A percentile compares a stretch with the other conserved stretches of the same genome.
Conservation (phyloP, 2,113 vertebrate genomes). For the Brachyistius frenatus region DNA sequence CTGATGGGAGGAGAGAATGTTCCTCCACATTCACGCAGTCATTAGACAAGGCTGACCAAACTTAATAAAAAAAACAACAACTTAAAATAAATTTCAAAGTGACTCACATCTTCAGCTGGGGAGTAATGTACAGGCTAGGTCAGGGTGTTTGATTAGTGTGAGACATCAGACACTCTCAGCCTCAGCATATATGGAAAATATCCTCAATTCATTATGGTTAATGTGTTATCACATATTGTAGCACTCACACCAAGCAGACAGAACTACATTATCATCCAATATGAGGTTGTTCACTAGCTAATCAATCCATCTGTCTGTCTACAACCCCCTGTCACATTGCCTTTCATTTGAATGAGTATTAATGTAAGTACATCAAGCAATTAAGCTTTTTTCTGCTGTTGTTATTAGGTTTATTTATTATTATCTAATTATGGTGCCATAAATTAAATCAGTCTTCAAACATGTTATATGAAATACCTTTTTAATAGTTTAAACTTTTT, state of each 20-base stretch:
- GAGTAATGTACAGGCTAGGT: neutral
- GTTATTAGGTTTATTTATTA: neutral
- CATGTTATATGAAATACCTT: neutral
- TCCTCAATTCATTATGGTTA: neutral
- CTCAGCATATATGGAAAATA: neutral
- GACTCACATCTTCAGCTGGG: neutral
- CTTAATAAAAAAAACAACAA: neutral
- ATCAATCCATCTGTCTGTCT: neutral
- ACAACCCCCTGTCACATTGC: neutral
- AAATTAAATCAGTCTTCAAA: neutral
- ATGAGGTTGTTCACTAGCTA: too few species aligned
- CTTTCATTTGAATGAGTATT: neutral
- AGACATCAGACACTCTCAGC: neutral
- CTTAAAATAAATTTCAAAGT: neutral
- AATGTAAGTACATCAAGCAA: neutral
- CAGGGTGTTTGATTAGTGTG: neutral
- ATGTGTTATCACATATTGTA: neutral
- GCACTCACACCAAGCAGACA: neutral
- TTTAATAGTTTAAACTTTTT: too few species aligned
- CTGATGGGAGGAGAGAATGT: neutral
- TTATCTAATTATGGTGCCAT: neutral
- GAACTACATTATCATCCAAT: too few species aligned
- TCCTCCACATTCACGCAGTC: neutral
- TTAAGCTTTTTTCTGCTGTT: neutral
- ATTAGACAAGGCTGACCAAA: constrained; percentile 1